Evolutionary conservation across 2,888 invertebrate species (phyloP).

Genomic region (Pycnomerus fuliginosus): DNA sequence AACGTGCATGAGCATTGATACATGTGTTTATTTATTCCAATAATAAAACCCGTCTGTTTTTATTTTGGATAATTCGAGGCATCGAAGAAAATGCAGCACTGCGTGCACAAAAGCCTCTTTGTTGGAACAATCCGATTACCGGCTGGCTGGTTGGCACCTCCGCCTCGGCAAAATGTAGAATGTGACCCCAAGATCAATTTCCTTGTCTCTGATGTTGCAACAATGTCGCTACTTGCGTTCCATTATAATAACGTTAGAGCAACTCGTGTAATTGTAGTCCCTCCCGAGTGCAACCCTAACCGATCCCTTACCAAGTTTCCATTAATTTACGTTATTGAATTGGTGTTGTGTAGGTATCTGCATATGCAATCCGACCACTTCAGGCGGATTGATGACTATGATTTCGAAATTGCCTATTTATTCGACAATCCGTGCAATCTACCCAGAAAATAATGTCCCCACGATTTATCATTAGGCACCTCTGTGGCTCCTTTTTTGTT

Average conservation of each 20-base stretch:
- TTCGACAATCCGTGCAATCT: constrained; percentile 40
- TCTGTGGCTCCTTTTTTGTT: no score
- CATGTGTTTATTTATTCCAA: no score
- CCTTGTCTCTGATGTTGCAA: constrained; percentile 31
- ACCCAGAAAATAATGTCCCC: no score
- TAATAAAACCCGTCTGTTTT: no score
- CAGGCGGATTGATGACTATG: constrained; percentile 39
- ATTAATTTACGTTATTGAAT: constrained; percentile 39
- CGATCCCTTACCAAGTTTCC: constrained; percentile 31
- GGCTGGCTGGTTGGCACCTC: constrained; percentile 43
- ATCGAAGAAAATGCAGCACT: no score
- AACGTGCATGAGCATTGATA: no score
- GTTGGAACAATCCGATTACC: constrained; percentile 44
- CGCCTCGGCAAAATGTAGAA: constrained; percentile 36
- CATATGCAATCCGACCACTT: constrained; percentile 38
- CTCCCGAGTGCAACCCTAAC: constrained; percentile 14
- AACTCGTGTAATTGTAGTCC: constrained; percentile 27
- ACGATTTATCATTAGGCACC: no score
- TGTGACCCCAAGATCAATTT: constrained; percentile 39
- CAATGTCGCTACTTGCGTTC: constrained; percentile 28
- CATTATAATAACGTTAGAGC: constrained; percentile 27
- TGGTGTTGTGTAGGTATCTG: constrained; percentile 30
- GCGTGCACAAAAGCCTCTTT: constrained; percentile 41
- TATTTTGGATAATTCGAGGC: no score
- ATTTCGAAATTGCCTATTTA: constrained; percentile 40